Percentiles rank a stretch among this genome's conserved stretches.
phyloP scores from a whole-genome alignment of 2,113 vertebrate species.

The Poicephalus gulielmi region DNA sequence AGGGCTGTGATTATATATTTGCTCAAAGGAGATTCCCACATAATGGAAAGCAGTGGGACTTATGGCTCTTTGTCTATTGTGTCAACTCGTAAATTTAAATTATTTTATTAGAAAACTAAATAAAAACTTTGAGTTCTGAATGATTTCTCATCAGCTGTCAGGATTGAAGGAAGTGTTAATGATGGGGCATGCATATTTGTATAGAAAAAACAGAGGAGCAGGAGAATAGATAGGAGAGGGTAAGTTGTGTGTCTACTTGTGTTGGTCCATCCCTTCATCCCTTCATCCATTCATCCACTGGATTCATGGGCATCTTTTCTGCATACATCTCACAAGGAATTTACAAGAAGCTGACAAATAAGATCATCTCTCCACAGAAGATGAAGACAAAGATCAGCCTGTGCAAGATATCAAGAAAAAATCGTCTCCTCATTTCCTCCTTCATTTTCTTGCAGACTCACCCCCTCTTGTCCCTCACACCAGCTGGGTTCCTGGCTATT shows the following conservation, averaged over 20 bases:
- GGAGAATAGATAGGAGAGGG: background rate
- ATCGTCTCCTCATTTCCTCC: background rate
- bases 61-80: constrained; percentile 40
- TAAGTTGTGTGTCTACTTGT: background rate
- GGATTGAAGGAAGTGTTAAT: background rate
- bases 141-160: background rate
- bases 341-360: background rate
- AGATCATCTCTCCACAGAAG: background rate
- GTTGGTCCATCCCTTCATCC: background rate
- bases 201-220: background rate
- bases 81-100: constrained; percentile 47
- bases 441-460: background rate
- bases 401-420: background rate
- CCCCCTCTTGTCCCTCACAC: background rate
- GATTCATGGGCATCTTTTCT: background rate
- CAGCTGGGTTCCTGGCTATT: background rate
- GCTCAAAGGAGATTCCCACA: constrained; percentile 42
- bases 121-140: constrained; percentile 20
- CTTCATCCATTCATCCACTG: background rate
- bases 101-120: constrained; percentile 61
- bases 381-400: background rate
- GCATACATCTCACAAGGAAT: background rate
- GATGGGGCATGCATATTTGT: background rate
- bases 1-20: constrained; percentile 66
- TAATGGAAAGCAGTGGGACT: constrained; percentile 25